Evolutionary conservation across 2,888 invertebrate genomes (phyloP), one percentile per base, ranked within the genome.

Genomic region (Eilema griseolum): DNA sequence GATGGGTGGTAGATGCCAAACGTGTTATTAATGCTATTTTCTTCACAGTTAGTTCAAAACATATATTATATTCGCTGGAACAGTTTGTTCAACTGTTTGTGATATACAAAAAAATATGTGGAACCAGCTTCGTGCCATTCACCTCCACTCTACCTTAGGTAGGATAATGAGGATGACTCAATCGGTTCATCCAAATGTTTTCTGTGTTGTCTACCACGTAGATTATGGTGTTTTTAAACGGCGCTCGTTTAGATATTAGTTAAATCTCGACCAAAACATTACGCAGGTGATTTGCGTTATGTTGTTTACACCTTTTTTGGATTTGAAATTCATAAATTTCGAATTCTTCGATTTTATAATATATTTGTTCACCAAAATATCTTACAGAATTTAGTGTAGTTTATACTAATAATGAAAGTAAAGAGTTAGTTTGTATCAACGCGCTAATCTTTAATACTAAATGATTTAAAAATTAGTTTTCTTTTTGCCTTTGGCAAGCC

Each of bases 141-240:
- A 46, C 46, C 20, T 46, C 16, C 3, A 41, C 16, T 46, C 7
- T 46, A 20, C 20, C 46, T 46, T 46, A 46, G 46, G 46, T 14
- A 20, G 20, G 7, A 20, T 46, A 46, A 46, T 46, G 20, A 46
- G 46, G 46, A 46, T 20, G 46, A 46, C 46, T 46, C 46, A 46
- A 46, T 46, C 46, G 20, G 46, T 46, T 46, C 46, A 46, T 46
- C 46, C 46, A 20, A 12, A 1, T 0, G 8, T 0, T 12, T 14
- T 73, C 73, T 56, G 61, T 69, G 56, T 75, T 66, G 31, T 31
- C 52, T 28, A 76, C 62, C 20, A 7, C 41, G 24, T 24, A 12
- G 46, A 41, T 23, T n/a, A 28, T 20, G 16, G 14, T 37, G 37
- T 16, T 1, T 41, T 2, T 4, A 16, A 41, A 14, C 3, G 14